Evolutionary conservation across 2,888 invertebrate species (phyloP).

Genomic region (Sarcophaga subvicina): DNA sequence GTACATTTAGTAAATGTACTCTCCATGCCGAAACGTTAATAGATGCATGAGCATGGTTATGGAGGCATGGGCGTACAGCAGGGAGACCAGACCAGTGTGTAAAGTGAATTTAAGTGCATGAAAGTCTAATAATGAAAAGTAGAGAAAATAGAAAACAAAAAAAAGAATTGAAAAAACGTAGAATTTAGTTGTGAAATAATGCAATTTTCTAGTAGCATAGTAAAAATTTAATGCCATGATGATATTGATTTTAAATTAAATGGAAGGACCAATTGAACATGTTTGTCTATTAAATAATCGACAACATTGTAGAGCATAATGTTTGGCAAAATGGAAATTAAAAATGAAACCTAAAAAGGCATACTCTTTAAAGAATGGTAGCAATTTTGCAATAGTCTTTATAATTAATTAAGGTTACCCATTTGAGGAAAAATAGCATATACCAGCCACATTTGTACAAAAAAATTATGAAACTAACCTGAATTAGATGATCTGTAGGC

Average conservation of each 20-base stretch:
- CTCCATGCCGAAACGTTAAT: too few relatives aligned
- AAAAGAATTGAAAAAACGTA: not conserved
- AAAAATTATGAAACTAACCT: too few relatives aligned
- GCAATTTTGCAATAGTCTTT: too few relatives aligned
- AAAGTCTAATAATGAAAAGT: constrained; percentile 10
- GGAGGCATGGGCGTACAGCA: not conserved
- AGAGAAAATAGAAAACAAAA: not conserved
- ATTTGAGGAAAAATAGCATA: too few relatives aligned
- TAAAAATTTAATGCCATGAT: constrained; percentile 49
- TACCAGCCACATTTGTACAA: too few relatives aligned
- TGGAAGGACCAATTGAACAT: not conserved
- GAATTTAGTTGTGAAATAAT: constrained; percentile 49
- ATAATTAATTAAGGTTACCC: too few relatives aligned
- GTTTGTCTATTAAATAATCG: not conserved
- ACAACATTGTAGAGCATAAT: not conserved
- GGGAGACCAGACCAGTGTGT: not conserved
- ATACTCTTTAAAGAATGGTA: not conserved
- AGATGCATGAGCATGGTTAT: not conserved
- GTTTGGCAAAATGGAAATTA: not conserved
- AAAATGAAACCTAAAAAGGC: not conserved
- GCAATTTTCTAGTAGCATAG: constrained; percentile 51
- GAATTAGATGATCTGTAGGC: too few relatives aligned
- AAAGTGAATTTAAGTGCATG: constrained; percentile 55
- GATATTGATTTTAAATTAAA: constrained; percentile 52
- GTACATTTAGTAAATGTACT: not conserved